Conservation (phyloP, 2,113 vertebrate species). For the Channa maculata region DNA sequence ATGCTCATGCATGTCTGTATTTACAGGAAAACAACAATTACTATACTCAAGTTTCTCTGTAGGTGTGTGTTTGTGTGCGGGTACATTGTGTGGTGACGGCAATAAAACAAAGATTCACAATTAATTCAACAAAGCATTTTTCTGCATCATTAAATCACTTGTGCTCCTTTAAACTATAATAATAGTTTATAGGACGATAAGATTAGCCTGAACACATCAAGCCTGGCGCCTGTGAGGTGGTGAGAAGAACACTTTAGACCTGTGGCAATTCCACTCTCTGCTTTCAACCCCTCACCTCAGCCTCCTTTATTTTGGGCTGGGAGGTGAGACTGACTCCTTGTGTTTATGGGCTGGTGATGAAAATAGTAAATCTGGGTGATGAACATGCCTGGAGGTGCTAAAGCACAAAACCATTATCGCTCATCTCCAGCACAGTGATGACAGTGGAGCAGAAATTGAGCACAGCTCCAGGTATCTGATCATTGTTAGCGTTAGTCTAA, state of each 20-base stretch:
- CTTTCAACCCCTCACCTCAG: background rate
- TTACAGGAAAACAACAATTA: background rate
- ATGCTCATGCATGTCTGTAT: background rate
- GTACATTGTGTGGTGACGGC: background rate
- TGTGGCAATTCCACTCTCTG: slow-evolving; percentile 6
- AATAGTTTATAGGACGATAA: slow-evolving; percentile 51
- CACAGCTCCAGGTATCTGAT: no score
- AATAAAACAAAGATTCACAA: slow-evolving; percentile 22
- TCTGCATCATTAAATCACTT: slow-evolving; percentile 30
- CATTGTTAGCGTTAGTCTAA: no score
- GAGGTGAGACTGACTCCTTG: slow-evolving; percentile 9
- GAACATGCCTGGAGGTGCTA: slow-evolving; percentile 8
- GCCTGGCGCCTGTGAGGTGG: slow-evolving; percentile 41
- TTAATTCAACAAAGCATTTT: slow-evolving; percentile 34
- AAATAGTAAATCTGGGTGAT: slow-evolving; percentile 1
- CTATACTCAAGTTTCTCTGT: background rate
- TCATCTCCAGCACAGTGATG: background rate
- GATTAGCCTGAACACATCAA: slow-evolving; percentile 31
- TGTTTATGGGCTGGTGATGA: background rate
- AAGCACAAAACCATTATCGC: background rate
- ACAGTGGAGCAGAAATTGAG: no score
- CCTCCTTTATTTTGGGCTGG: slow-evolving; percentile 10
- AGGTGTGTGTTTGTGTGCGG: background rate
- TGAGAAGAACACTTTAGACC: slow-evolving; percentile 39
- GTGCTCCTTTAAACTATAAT: slow-evolving; percentile 45